These are phyloP conservation scores for Hephaestus fuliginosus DNA, from an alignment of 2,797 vertebrate genomes.

Conservation along the genomic window DNA sequence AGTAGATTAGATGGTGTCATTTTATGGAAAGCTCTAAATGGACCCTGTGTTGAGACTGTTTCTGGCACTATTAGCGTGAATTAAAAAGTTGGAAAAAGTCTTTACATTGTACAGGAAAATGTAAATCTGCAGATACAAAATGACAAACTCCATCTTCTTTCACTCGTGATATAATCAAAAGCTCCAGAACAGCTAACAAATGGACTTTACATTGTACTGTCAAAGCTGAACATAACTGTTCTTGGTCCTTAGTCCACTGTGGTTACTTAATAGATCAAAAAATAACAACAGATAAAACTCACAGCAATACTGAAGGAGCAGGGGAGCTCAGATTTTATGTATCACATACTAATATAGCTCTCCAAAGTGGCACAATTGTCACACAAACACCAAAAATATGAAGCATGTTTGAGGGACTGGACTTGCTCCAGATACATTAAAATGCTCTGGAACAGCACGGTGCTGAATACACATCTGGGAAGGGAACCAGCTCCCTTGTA, in stretches of 20 bases:
- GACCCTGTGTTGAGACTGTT: neutral
- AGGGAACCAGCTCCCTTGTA: neutral
- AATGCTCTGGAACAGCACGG: neutral
- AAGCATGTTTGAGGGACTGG: neutral
- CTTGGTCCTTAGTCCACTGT: neutral
- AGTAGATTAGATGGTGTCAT: neutral
- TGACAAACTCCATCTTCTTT: neutral
- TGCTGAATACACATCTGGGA: neutral
- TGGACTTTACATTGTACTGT: neutral
- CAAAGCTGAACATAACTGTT: conserved; percentile 1
- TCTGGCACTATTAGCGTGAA: too few species aligned
- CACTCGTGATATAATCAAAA: neutral
- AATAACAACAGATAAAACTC: conserved; percentile 11
- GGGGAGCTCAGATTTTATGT: neutral
- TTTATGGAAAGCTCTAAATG: neutral
- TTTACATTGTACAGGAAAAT: neutral
- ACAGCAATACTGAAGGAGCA: neutral
- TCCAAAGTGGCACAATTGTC: neutral
- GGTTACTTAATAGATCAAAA: neutral
- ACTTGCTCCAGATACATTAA: neutral
- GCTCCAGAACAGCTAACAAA: conserved; percentile 8
- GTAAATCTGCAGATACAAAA: neutral
- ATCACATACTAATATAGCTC: neutral
- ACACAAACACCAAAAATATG: neutral
- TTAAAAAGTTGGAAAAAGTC: neutral